A percentile compares a stretch with the other conserved stretches of the same genome.
Conservation (phyloP, 2,113 vertebrate species). For the human region DNA sequence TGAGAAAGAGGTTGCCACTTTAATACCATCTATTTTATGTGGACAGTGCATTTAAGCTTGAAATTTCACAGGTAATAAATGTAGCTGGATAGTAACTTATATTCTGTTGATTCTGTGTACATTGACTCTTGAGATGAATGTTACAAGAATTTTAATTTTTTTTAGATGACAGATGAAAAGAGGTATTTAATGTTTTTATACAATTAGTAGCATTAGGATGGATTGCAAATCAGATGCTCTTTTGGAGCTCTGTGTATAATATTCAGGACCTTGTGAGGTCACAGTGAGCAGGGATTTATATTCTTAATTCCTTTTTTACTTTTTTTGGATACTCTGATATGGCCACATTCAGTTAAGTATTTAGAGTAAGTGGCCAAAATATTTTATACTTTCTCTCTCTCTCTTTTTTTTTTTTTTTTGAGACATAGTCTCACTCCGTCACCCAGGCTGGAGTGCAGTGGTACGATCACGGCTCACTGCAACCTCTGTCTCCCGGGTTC, state of each 20-base stretch:
- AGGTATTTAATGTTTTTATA: background rate
- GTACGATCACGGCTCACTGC: no score
- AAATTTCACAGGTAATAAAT: background rate
- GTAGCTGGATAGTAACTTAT: background rate
- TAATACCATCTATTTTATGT: slow-evolving; percentile 3
- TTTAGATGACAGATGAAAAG: background rate
- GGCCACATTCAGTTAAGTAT: background rate
- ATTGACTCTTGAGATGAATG: background rate
- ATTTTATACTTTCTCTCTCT: background rate
- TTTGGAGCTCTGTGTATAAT: background rate
- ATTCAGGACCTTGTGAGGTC: background rate
- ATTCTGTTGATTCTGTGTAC: background rate
- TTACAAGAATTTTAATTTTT: background rate
- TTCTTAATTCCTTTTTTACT: background rate
- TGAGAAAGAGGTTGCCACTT: background rate
- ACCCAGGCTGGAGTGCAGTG: no score
- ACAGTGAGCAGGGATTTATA: background rate
- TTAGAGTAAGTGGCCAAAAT: background rate
- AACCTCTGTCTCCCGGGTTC: background rate
- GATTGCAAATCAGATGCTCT: background rate
- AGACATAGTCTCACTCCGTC: background rate
- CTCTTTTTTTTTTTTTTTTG: background rate
- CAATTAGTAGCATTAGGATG: background rate
- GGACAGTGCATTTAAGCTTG: background rate
- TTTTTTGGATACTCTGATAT: background rate